Conservation (phyloP, 2,797 vertebrate genomes). For the Podarcis lilfordi region DNA sequence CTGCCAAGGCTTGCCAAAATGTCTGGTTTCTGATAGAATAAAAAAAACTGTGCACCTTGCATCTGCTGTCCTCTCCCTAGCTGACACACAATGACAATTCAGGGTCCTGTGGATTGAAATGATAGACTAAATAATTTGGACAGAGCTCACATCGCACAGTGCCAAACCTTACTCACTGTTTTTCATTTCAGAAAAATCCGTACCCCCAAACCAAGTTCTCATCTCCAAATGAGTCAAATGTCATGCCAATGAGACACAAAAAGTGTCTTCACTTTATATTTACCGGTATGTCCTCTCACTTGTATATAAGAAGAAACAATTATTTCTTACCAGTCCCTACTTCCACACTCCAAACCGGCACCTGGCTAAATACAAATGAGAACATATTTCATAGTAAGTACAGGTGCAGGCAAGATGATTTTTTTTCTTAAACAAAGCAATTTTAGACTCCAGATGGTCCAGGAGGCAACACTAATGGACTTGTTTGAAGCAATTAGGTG, state of each 20-base stretch:
- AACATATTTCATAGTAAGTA: slow-evolving; percentile 54
- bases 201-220: not conserved
- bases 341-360: slow-evolving; percentile 8
- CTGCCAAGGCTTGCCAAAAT: not conserved
- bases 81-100: not conserved
- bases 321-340: not conserved
- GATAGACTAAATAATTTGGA: not conserved
- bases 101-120: not conserved
- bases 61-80: not conserved
- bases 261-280: not conserved
- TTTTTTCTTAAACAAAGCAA: slow-evolving; percentile 55
- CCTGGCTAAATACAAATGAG: slow-evolving; percentile 65
- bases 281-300: not conserved
- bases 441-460: slow-evolving; percentile 72
- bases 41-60: not conserved
- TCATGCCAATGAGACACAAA: too few relatives aligned
- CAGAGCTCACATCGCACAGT: not conserved
- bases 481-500: slow-evolving; percentile 71
- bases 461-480: slow-evolving; percentile 67
- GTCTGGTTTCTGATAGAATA: not conserved
- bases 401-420: slow-evolving; percentile 55
- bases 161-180: not conserved
- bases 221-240: not conserved
- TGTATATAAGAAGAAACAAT: not conserved
- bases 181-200: not conserved